A percentile compares a stretch with the other conserved stretches of the same genome.
Evolutionary conservation across 2,797 vertebrate genomes (phyloP).

Genomic region (Lepus townsendii): DNA sequence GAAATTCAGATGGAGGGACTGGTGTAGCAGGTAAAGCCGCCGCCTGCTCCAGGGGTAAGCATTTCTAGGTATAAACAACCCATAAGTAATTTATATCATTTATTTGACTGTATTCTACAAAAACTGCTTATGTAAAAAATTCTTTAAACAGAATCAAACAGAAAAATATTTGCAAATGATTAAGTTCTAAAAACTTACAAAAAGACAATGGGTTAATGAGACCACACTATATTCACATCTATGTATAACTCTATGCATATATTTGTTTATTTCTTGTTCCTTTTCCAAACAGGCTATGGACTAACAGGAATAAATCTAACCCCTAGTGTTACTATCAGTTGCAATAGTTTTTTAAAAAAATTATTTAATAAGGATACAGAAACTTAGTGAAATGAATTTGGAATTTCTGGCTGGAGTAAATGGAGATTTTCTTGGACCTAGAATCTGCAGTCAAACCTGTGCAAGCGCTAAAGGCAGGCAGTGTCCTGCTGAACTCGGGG

Average conservation of each 20-base stretch:
- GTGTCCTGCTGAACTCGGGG: not conserved
- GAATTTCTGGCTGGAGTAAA: not conserved
- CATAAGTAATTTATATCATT: not conserved
- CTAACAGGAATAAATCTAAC: not conserved
- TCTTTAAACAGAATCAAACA: slow-evolving; percentile 16
- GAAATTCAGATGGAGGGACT: not conserved
- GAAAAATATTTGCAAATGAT: slow-evolving; percentile 32
- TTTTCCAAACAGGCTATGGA: not conserved
- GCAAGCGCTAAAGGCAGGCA: not conserved
- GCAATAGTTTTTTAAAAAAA: not conserved
- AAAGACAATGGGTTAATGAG: slow-evolving; percentile 2
- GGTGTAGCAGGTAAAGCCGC: too few relatives aligned
- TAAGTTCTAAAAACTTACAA: slow-evolving; percentile 36
- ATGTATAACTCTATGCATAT: too few relatives aligned
- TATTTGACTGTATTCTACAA: slow-evolving; percentile 2
- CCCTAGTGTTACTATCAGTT: not conserved
- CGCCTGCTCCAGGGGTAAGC: not conserved
- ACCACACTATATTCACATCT: not conserved
- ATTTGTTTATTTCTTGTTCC: not conserved
- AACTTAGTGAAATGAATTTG: not conserved
- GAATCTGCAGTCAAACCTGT: not conserved
- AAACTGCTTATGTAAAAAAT: not conserved
- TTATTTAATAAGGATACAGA: slow-evolving; percentile 24
- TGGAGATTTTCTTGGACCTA: not conserved
- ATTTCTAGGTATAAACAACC: slow-evolving; percentile 33